phyloP scores from a whole-genome alignment of 2,113 vertebrate genomes.

The Aspiorhynchus laticeps region DNA sequence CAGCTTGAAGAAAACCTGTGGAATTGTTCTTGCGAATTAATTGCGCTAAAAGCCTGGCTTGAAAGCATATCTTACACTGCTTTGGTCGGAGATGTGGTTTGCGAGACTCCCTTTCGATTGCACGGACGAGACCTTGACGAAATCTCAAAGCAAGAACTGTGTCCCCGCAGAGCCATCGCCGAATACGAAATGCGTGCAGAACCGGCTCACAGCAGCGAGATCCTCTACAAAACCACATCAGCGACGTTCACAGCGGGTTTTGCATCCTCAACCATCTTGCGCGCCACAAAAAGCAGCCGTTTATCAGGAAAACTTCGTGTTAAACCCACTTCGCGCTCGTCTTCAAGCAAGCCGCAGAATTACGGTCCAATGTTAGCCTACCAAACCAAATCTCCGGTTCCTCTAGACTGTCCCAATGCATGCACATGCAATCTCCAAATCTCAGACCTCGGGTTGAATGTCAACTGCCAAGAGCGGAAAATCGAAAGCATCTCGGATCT shows the following conservation, averaged over 20 bases:
- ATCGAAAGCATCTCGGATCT: conserved; percentile 92
- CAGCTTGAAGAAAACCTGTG: conserved; percentile 98
- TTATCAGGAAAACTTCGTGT: conserved; percentile 89
- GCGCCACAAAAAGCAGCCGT: conserved; percentile 90
- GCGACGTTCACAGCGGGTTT: conserved; percentile 84
- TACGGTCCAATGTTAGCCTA: conserved; percentile 93
- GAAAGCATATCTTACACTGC: conserved; percentile 96
- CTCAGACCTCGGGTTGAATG: conserved; percentile 96
- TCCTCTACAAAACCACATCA: conserved; percentile 87
- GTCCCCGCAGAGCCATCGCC: conserved; percentile 90
- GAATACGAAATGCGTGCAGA: conserved; percentile 93
- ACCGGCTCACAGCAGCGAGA: conserved; percentile 86
- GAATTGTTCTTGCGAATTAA: conserved; percentile 97
- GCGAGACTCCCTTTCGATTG: conserved; percentile 94
- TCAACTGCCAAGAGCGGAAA: conserved; percentile 97
- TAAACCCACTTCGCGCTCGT: conserved; percentile 84
- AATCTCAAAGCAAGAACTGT: conserved; percentile 95
- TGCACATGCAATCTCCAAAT: conserved; percentile 98
- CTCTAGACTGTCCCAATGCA: conserved; percentile 94
- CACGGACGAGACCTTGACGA: conserved; percentile 94
- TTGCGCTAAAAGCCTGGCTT: conserved; percentile 94
- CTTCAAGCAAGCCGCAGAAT: conserved; percentile 88
- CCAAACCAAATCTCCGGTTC: conserved; percentile 98
- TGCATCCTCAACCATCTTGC: conserved; percentile 89
- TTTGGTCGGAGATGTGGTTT: conserved; percentile 94